A percentile compares a stretch with the other conserved stretches of the same genome.
These are phyloP conservation scores for Liparis tanakae DNA, from an alignment of 2,797 vertebrate genomes.

Conservation along the genomic window DNA sequence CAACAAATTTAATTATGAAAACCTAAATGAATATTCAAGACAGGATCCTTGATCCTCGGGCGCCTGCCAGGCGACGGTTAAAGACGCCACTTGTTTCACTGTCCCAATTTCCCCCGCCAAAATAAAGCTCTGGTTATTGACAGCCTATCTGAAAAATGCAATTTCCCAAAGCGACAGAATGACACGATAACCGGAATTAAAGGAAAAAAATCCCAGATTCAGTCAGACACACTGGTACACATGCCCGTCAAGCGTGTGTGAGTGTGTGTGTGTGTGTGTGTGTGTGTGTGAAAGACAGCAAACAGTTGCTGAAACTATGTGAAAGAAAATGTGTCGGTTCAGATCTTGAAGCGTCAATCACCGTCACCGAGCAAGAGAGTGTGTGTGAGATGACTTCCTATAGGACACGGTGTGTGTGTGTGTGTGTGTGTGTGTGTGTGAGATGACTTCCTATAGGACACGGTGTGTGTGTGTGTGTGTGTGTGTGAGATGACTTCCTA, in stretches of 20 bases:
- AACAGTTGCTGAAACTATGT: constrained; percentile 38
- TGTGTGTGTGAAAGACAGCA: constrained; percentile 26
- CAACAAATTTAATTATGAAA: constrained; percentile 73
- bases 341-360: constrained; percentile 61
- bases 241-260: constrained; percentile 69
- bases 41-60: constrained; percentile 70
- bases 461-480: too few species aligned
- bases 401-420: not conserved
- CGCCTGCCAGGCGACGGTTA: constrained; percentile 70
- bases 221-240: constrained; percentile 76
- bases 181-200: constrained; percentile 84
- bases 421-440: too few species aligned
- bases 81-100: constrained; percentile 74
- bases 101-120: constrained; percentile 48
- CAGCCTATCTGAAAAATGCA: constrained; percentile 79
- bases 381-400: not conserved
- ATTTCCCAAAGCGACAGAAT: constrained; percentile 78
- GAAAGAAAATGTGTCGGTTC: constrained; percentile 14
- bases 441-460: too few species aligned
- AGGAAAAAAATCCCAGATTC: constrained; percentile 75
- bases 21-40: constrained; percentile 75
- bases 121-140: constrained; percentile 75
- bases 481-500: too few species aligned
- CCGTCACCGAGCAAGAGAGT: constrained; percentile 29
- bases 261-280: constrained; percentile 32